phyloP scores from a whole-genome alignment of 2,888 invertebrate genomes.

The Rhagonycha fulva region DNA sequence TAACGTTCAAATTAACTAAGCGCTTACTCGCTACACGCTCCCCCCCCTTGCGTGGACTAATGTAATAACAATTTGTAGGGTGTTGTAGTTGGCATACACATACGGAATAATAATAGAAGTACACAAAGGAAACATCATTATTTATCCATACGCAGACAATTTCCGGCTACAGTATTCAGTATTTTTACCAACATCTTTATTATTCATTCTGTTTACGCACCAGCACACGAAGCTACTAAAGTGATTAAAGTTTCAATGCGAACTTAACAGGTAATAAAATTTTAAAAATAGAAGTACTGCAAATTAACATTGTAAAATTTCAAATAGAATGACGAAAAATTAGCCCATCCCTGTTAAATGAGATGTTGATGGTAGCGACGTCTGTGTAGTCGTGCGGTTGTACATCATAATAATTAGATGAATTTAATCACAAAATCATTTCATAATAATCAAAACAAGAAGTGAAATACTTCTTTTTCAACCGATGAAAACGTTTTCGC shows the following conservation, averaged over 20 bases:
- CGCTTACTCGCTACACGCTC: background rate
- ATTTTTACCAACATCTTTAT: slow-evolving; percentile 13
- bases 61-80: slow-evolving; percentile 4
- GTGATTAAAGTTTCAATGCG: background rate
- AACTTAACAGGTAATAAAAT: background rate
- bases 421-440: too few relatives aligned
- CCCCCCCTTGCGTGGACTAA: background rate
- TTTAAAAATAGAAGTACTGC: background rate
- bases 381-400: too few relatives aligned
- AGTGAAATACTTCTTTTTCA: too few relatives aligned
- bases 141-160: slow-evolving; percentile 21
- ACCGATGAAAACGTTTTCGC: too few relatives aligned
- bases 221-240: background rate
- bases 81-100: slow-evolving; percentile 1
- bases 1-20: background rate
- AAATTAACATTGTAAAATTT: background rate
- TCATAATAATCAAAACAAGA: too few relatives aligned
- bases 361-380: too few relatives aligned
- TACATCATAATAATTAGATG: too few relatives aligned
- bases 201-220: slow-evolving; percentile 20
- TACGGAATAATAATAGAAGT: background rate
- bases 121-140: slow-evolving; percentile 20
- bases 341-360: background rate
- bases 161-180: slow-evolving; percentile 9
- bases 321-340: background rate